Percentiles rank a stretch among this genome's conserved stretches.
Evolutionary conservation across 2,888 invertebrate species (phyloP).

Genomic region (Pogonocherus hispidulus): DNA sequence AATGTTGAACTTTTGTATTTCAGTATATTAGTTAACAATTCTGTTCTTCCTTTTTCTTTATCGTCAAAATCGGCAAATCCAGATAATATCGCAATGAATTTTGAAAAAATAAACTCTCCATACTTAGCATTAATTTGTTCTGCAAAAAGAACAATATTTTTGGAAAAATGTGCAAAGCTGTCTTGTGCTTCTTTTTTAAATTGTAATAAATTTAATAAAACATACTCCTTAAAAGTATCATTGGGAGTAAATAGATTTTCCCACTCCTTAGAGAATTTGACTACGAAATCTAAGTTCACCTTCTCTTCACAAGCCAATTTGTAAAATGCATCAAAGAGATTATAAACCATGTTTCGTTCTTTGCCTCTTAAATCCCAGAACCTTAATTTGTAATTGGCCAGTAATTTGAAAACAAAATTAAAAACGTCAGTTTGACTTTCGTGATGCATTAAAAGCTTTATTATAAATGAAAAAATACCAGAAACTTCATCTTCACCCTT

Average conservation of each 20-base stretch:
- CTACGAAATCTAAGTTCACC: neutral
- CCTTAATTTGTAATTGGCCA: constrained; percentile 11
- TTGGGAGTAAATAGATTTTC: neutral
- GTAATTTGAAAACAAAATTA: constrained; percentile 11
- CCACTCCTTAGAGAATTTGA: constrained; percentile 8
- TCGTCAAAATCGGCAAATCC: neutral
- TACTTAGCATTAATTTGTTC: constrained; percentile 8
- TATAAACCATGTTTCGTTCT: neutral
- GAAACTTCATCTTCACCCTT: neutral
- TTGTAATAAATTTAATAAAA: constrained; percentile 15
- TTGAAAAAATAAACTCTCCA: constrained; percentile 5
- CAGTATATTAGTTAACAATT: constrained; percentile 7
- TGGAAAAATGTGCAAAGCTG: neutral
- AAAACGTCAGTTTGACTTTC: neutral
- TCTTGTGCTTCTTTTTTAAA: constrained; percentile 11
- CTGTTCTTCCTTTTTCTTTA: neutral
- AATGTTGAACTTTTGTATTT: constrained; percentile 9
- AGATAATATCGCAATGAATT: constrained; percentile 4
- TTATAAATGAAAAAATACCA: constrained; percentile 9
- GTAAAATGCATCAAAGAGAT: constrained; percentile 1
- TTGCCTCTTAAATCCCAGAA: constrained; percentile 8
- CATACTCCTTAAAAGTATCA: constrained; percentile 12
- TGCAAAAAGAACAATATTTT: constrained; percentile 18
- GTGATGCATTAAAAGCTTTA: constrained; percentile 8
- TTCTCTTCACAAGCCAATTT: neutral